phyloP scores from a whole-genome alignment of 1,140 invertebrate species.

The Brachionus plicatilis region DNA sequence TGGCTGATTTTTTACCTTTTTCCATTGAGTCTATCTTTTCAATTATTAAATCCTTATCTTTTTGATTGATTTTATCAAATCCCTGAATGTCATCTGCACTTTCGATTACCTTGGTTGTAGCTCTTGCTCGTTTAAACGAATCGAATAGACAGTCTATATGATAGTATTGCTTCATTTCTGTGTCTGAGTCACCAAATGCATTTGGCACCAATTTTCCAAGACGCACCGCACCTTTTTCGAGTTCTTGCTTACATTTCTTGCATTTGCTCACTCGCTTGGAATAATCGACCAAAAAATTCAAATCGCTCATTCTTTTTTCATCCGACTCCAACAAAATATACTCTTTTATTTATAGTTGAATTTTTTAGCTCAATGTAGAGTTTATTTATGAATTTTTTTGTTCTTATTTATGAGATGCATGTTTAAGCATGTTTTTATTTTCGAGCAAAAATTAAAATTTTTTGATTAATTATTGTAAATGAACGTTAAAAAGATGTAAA shows the following conservation, averaged over 20 bases:
- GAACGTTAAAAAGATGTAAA: neutral
- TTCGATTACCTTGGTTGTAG: slow-evolving; percentile 74
- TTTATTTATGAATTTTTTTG: slow-evolving; percentile 13
- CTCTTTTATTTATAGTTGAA: neutral
- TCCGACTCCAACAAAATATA: no score
- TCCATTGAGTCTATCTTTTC: slow-evolving; percentile 52
- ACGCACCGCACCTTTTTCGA: slow-evolving; percentile 66
- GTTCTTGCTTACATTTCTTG: slow-evolving; percentile 76
- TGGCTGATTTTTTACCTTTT: neutral
- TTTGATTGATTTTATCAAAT: slow-evolving; percentile 64
- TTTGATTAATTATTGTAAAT: neutral
- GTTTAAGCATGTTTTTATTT: neutral
- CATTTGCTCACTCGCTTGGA: slow-evolving; percentile 56
- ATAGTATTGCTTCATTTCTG: slow-evolving; percentile 78
- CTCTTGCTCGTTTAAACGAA: slow-evolving; percentile 68
- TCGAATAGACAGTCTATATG: slow-evolving; percentile 75
- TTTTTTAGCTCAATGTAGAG: neutral
- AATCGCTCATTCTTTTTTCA: slow-evolving; percentile 25
- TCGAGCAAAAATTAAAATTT: neutral
- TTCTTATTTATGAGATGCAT: neutral
- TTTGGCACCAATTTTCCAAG: slow-evolving; percentile 69
- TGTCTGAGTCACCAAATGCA: slow-evolving; percentile 66
- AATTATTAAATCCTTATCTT: slow-evolving; percentile 65
- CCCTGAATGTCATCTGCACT: slow-evolving; percentile 71
- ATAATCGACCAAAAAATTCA: slow-evolving; percentile 17